phyloP scores from a whole-genome alignment of 1,140 invertebrate species.

The Calosoma granatense region DNA sequence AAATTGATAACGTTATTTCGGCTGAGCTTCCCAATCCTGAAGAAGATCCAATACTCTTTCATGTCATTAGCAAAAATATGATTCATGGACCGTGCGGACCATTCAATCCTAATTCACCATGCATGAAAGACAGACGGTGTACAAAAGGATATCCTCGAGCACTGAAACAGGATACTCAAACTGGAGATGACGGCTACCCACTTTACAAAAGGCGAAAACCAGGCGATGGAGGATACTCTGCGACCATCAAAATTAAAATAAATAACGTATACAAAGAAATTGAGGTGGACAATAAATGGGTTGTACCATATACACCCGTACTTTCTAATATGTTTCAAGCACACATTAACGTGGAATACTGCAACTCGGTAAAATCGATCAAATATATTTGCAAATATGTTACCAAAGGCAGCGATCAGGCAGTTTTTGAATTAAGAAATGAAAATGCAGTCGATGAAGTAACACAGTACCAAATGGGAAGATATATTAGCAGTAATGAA shows the following conservation, averaged over 20 bases:
- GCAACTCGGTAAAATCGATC: slow-evolving; percentile 39
- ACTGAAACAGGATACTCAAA: slow-evolving; percentile 30
- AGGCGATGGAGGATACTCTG: slow-evolving; percentile 14
- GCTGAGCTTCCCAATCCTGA: slow-evolving; percentile 42
- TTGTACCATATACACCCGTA: slow-evolving; percentile 42
- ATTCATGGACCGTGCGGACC: slow-evolving; percentile 28
- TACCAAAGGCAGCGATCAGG: slow-evolving; percentile 35
- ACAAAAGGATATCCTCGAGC: slow-evolving; percentile 33
- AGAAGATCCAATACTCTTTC: slow-evolving; percentile 10
- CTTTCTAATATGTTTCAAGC: slow-evolving; percentile 37
- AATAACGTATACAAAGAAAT: slow-evolving; percentile 22
- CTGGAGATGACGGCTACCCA: slow-evolving; percentile 29
- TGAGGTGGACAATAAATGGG: slow-evolving; percentile 34
- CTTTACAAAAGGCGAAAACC: slow-evolving; percentile 25
- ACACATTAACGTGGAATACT: slow-evolving; percentile 41
- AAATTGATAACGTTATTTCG: slow-evolving; percentile 37
- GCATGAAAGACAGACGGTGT: slow-evolving; percentile 39
- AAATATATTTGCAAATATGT: slow-evolving; percentile 41
- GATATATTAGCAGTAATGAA: slow-evolving; percentile 37
- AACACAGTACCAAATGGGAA: slow-evolving; percentile 28
- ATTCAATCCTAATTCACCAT: slow-evolving; percentile 36
- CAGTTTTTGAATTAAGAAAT: slow-evolving; percentile 22
- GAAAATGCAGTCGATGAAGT: slow-evolving; percentile 28
- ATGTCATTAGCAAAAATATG: slow-evolving; percentile 31
- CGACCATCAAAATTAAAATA: slow-evolving; percentile 12